A percentile compares a stretch with the other conserved stretches of the same genome.
Evolutionary conservation across 2,113 vertebrate genomes (phyloP).

Genomic region (Megaceryle torquata): DNA sequence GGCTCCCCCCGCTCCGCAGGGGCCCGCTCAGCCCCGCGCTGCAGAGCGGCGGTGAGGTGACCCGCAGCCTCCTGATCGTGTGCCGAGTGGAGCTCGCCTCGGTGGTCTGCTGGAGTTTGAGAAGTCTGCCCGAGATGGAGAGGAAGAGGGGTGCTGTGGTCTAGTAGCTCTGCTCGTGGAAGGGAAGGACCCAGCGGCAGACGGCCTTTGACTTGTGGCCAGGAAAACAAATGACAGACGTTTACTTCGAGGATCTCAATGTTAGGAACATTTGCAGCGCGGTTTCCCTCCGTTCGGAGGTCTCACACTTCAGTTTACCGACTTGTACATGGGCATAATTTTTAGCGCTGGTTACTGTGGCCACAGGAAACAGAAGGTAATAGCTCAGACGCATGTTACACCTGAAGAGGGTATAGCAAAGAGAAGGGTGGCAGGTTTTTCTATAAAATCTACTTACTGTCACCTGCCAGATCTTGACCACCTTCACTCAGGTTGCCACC

Average conservation of each 20-base stretch:
- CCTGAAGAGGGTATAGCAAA: accelerated
- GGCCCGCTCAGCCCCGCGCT: background rate
- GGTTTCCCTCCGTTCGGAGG: accelerated
- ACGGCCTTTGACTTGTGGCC: background rate
- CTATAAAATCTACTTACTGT: accelerated
- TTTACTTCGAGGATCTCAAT: accelerated
- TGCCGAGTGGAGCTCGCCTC: accelerated
- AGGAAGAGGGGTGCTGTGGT: background rate
- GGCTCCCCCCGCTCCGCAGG: background rate
- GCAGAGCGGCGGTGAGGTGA: accelerated
- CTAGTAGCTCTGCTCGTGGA: accelerated
- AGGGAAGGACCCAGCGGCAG: background rate
- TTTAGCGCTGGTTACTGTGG: background rate
- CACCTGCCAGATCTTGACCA: background rate
- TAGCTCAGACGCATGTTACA: background rate
- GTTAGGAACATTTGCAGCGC: accelerated
- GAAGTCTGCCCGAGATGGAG: background rate
- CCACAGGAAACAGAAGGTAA: too few relatives aligned
- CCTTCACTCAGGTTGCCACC: background rate
- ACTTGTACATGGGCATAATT: accelerated
- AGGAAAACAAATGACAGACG: accelerated
- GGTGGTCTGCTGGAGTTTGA: background rate
- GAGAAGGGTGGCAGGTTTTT: background rate
- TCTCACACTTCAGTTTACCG: accelerated
- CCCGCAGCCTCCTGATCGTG: background rate